Evolutionary conservation across 2,888 invertebrate genomes (phyloP), one percentile per base, ranked within the genome.

Genomic region (Tricholauxania praeusta): DNA sequence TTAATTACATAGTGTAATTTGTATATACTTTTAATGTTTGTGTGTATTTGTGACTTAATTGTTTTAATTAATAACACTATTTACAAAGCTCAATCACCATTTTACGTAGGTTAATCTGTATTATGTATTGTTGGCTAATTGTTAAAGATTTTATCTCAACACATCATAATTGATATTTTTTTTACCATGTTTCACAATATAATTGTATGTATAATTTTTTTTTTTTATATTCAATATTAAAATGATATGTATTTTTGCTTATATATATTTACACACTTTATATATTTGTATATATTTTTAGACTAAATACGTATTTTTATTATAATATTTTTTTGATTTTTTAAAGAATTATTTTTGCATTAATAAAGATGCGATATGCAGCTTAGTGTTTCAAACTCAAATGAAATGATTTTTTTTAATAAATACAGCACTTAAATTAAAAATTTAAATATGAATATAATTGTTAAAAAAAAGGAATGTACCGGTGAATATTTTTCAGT

Each of bases 281-380:
- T 65, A 65, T 65, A 72, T 73, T 74, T 74, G 67, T 75, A 76
- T 72, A 74, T 69, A 65, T 49, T 72, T 71, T 75, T 78, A 84
- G 84, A 84, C 82, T 84, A 84, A n/a, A 84, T 84, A 84, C 84
- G 78, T 78, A 74, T 75, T 39, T 76, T 19, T 72, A 71, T 72
- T 22, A 22, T 1, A 28, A 51, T 72, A 55, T 65, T 32, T 49
- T 59, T 51, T 22, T 57, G 19, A 17, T 57, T 69, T 49, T 28
- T 15, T 19, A 57, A 57, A 57, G 19, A 57, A 6, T 57, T 5
- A 57, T 48, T 49, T 60, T 59, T 4, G 57, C 12, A 15, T 47
- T n/a, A 65, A 8, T 53, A 2, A 64, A 32, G 19, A 15, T 17
- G 22, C n/a, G 14, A 39, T 7, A 64, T 73, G 64, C 6, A 32